Evolutionary conservation across 2,888 invertebrate species (phyloP).

Genomic region (Epistrophe grossulariae): DNA sequence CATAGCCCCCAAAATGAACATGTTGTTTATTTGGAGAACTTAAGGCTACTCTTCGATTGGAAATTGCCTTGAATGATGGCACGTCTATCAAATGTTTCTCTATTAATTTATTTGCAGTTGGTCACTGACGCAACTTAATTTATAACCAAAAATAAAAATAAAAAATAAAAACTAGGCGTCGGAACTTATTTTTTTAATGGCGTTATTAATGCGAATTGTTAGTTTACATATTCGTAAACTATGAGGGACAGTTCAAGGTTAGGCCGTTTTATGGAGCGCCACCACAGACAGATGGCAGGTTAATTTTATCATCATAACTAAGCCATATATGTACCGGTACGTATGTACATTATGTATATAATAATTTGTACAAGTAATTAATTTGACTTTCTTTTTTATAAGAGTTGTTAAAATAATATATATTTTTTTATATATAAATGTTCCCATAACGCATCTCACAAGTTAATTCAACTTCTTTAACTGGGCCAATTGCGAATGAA

Average conservation of each 20-base stretch:
- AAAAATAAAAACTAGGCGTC: slow-evolving; percentile 16
- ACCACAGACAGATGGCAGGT: neutral
- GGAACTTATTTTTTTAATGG: neutral
- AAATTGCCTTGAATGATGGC: neutral
- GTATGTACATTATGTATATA: neutral
- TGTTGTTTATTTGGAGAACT: slow-evolving; percentile 31
- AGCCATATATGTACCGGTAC: no score
- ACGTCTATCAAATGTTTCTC: neutral
- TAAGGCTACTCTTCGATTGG: neutral
- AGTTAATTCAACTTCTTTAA: slow-evolving; percentile 11
- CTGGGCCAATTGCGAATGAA: slow-evolving; percentile 18
- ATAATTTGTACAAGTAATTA: slow-evolving; percentile 10
- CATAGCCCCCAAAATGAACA: neutral
- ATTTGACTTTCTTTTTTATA: slow-evolving; percentile 58
- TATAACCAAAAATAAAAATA: slow-evolving; percentile 1
- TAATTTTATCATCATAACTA: slow-evolving; percentile 28
- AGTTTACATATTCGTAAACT: slow-evolving; percentile 16
- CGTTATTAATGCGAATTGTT: slow-evolving; percentile 13
- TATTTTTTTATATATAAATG: neutral
- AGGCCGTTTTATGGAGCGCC: slow-evolving; percentile 31
- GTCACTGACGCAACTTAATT: slow-evolving; percentile 4
- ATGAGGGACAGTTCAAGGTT: slow-evolving; percentile 61
- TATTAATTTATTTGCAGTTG: neutral
- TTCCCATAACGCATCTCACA: slow-evolving; percentile 1
- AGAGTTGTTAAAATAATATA: neutral